Evolutionary conservation across 2,888 invertebrate genomes (phyloP).

Genomic region (Cephus runcator): DNA sequence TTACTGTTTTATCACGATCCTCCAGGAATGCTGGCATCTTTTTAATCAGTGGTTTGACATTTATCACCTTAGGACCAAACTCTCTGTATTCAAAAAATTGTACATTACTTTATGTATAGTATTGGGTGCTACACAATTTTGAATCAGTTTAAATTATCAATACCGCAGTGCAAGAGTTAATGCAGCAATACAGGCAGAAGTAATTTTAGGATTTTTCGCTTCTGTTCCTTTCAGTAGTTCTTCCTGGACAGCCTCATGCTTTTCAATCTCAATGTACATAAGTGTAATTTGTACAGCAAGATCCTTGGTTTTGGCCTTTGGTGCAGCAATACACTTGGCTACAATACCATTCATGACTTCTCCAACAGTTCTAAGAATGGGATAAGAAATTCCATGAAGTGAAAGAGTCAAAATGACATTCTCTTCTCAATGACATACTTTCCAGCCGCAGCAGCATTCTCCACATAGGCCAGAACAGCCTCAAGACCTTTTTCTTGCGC

Average conservation of each 20-base stretch:
- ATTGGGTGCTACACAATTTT: background rate
- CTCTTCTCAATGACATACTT: slow-evolving; percentile 68
- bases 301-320: slow-evolving; percentile 91
- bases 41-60: slow-evolving; percentile 89
- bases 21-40: slow-evolving; percentile 86
- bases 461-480: slow-evolving; percentile 89
- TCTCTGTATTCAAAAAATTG: slow-evolving; percentile 67
- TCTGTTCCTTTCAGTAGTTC: slow-evolving; percentile 94
- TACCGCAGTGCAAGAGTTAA: slow-evolving; percentile 79
- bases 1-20: slow-evolving; percentile 90
- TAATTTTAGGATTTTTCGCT: slow-evolving; percentile 96
- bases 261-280: slow-evolving; percentile 97
- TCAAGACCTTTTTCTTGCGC: slow-evolving; percentile 97
- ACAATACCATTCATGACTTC: slow-evolving; percentile 92
- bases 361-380: slow-evolving; percentile 74
- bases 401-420: background rate
- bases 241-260: slow-evolving; percentile 88
- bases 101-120: slow-evolving; percentile 3
- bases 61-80: slow-evolving; percentile 93
- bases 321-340: slow-evolving; percentile 91
- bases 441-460: slow-evolving; percentile 88
- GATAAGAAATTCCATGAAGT: slow-evolving; percentile 5
- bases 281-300: slow-evolving; percentile 88
- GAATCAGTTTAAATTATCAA: slow-evolving; percentile 20
- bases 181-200: slow-evolving; percentile 83